A percentile compares a stretch with the other conserved stretches of the same genome.
These are phyloP conservation scores for Troilus luridus DNA, from an alignment of 2,888 invertebrate genomes.

Conservation along the genomic window DNA sequence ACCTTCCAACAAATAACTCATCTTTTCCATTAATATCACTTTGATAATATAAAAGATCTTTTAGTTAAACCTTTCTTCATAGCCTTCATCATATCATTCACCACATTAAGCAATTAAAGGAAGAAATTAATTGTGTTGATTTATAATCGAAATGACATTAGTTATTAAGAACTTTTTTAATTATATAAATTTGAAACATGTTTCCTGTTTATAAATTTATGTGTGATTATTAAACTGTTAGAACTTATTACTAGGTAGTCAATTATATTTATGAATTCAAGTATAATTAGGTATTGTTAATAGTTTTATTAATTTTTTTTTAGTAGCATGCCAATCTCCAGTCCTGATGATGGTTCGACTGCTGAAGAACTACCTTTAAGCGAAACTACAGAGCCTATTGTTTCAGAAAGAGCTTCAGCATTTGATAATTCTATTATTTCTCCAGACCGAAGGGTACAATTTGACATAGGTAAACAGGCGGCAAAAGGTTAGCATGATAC, in stretches of 20 bases:
- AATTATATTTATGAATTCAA: no score
- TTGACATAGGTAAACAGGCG: conserved; percentile 66
- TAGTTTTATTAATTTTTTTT: background rate
- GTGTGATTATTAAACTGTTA: no score
- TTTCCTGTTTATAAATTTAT: background rate
- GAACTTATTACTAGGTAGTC: no score
- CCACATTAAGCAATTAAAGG: no score
- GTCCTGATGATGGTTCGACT: conserved; percentile 61
- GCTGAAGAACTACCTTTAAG: conserved; percentile 63
- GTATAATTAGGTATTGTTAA: conserved; percentile 13
- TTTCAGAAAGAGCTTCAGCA: conserved; percentile 69
- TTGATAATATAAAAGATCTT: no score
- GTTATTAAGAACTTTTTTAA: no score
- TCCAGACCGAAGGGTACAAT: conserved; percentile 66
- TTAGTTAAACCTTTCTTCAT: no score
- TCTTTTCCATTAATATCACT: no score
- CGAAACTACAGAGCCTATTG: conserved; percentile 63
- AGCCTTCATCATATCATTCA: no score
- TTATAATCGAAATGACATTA: no score
- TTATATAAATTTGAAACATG: background rate
- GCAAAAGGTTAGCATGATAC: conserved; percentile 59
- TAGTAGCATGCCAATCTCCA: conserved; percentile 54
- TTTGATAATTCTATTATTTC: conserved; percentile 69
- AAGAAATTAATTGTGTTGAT: no score
- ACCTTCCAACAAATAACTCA: no score